Base-by-base conservation (phyloP, 2,797 vertebrate species). In the Clarias platycephalus region DNA sequence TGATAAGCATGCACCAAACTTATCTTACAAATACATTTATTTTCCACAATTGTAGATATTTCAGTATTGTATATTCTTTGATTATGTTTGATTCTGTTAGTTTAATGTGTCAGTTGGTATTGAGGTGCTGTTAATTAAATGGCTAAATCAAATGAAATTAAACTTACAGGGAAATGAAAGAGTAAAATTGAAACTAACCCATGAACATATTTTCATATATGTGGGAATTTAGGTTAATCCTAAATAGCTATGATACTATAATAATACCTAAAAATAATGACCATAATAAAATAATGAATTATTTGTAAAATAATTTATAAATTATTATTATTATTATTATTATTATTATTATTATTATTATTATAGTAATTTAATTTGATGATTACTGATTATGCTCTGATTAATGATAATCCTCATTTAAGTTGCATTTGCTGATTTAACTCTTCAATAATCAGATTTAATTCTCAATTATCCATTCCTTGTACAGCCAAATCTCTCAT, bases 341-440 rank as follows among this genome's bases (percentile, higher is more conserved):
- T 31, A 34, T 67, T 67, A 31, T 66, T 66, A 31, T 66, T 66
- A 7, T 16, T 66, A 15, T 64, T 64, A 15, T 64, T 64, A 9
- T 64, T 66, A 15, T 67, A 37, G 34, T 34, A 5, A 34, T 6
- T 34, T 67, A 31, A 18, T 37, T 37, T 68, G 2, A 62, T 64
- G 13, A 64, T 28, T 64, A 64, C 16, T 4, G 66, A 68, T 68
- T 37, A 68, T 34, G 18, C 31, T 9, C 18, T 20, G 7, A 37
- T 68, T 68, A 68, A 68, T 68, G 66, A 68, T 68, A 68, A 68
- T 68, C 31, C 18, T 68, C 66, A 68, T 68, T 68, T 37, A 68
- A 68, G 66, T 9, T 34, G 31, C 18, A 68, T 10, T 34, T 22
- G 34, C 67, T 37, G 18, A 37, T 68, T 68, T 37, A 68, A 1